These are phyloP conservation scores for Mustela lutreola DNA, from an alignment of 2,113 vertebrate genomes.

Conservation along the genomic window DNA sequence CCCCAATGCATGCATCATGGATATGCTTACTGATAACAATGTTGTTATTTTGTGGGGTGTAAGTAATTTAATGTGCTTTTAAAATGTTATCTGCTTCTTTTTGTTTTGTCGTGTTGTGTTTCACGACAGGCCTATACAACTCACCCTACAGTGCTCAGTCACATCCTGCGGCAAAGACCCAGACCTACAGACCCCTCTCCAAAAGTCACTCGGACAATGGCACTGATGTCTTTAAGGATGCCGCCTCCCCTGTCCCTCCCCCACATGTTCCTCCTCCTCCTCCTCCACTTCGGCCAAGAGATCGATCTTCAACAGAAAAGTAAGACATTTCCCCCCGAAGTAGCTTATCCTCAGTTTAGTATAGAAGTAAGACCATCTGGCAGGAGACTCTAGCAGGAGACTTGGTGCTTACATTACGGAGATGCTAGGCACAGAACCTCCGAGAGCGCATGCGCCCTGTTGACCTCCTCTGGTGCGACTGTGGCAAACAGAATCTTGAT, in stretches of 20 bases:
- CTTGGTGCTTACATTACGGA: background rate
- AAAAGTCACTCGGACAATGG: slow-evolving; percentile 94
- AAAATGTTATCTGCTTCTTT: slow-evolving; percentile 30
- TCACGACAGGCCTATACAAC: slow-evolving; percentile 89
- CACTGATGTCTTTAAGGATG: slow-evolving; percentile 87
- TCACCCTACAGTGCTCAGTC: slow-evolving; percentile 89
- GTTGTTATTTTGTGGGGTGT: background rate
- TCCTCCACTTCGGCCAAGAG: slow-evolving; percentile 92
- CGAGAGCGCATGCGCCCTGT: fast-evolving
- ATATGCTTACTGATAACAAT: background rate
- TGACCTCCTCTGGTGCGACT: background rate
- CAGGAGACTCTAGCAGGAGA: background rate
- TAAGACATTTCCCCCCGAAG: slow-evolving; percentile 83
- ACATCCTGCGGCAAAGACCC: slow-evolving; percentile 95
- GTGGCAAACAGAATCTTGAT: background rate
- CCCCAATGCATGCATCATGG: background rate
- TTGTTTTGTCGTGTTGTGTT: slow-evolving; percentile 48
- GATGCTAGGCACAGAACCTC: fast-evolving
- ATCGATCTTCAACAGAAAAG: slow-evolving; percentile 92
- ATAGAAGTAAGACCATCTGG: background rate
- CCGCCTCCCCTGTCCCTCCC: slow-evolving; percentile 85
- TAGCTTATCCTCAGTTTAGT: background rate
- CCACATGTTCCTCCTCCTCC: slow-evolving; percentile 93
- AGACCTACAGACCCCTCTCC: slow-evolving; percentile 96
- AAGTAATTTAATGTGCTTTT: background rate